Conservation (phyloP, 2,797 vertebrate genomes). For the Megalops cyprinoides region DNA sequence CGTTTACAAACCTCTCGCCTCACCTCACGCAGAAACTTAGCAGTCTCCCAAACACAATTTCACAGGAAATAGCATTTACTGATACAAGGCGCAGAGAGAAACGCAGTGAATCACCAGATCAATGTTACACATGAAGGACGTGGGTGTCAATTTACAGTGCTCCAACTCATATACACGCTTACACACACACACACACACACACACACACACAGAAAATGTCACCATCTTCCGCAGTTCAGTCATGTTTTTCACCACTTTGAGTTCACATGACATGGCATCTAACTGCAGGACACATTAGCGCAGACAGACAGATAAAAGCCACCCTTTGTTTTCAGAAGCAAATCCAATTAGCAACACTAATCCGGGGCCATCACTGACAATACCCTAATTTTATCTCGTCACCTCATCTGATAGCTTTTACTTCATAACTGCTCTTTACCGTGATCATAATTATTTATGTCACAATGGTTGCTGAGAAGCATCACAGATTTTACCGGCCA, state of each 20-base stretch:
- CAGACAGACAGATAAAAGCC: constrained; percentile 28
- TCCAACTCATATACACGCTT: neutral
- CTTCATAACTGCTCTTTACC: neutral
- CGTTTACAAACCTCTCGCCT: neutral
- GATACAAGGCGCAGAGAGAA: constrained; percentile 63
- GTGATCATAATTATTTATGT: neutral
- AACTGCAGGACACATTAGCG: constrained; percentile 14
- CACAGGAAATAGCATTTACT: constrained; percentile 40
- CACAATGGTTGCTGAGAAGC: constrained; percentile 3
- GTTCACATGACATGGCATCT: constrained; percentile 4
- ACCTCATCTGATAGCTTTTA: neutral
- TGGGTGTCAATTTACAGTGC: constrained; percentile 64
- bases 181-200: neutral
- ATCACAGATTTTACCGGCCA: neutral
- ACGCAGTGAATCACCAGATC: constrained; percentile 65
- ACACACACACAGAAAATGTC: constrained; percentile 17
- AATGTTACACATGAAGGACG: constrained; percentile 57
- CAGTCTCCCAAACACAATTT: too few species aligned
- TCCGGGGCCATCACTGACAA: constrained; percentile 1
- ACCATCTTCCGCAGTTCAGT: too few species aligned
- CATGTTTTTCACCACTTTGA: neutral
- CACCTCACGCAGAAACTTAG: constrained; percentile 31
- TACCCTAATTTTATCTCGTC: neutral
- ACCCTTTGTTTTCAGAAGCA: constrained; percentile 27
- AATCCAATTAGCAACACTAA: constrained; percentile 30